Evolutionary conservation across 2,113 vertebrate species (phyloP), one percentile per base, ranked within the genome.

Genomic region (Cairina moschata): DNA sequence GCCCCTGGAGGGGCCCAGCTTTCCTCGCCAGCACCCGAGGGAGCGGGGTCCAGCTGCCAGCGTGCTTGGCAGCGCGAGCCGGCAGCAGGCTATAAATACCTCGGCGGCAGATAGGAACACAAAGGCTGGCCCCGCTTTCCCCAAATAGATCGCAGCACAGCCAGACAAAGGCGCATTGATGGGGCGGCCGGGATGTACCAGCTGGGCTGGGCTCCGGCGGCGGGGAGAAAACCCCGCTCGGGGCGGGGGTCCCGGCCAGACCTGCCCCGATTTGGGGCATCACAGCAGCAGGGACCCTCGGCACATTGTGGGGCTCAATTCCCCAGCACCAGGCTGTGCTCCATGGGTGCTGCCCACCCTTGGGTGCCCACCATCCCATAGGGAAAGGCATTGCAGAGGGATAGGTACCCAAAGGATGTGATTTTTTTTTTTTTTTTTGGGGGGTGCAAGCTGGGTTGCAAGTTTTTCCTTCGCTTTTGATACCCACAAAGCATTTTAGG

Each of bases 81-180:
- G 80, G 88, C 31, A 1, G 50, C 79, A 88, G 79, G 79, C 94
- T 97, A 94, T 95, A 95, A 96, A 96, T 95, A 96, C 90, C 92
- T 93, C 83, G 4, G 25, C 76, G 0, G 38, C 71, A 90, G 96
- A 97, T 87, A 96, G 92, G 80, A 94, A 91, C 86, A 95, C 92
- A 96, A 93, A 95, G 93, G 95, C 88, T 0, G 1, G 93, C 92
- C 90, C 94, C 94, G 8, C 92, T 97, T 97, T 94, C 95, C 94
- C 77, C 83, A 94, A 96, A 94, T 93, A 96, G 90, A 88, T 83
- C 10, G 0, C 95, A 93, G 90, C 75, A 55, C 0, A 26, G 75
- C 79, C 72, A 94, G 91, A 96, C 95, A 97, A 95, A 95, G 88
- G 65, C 86, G 15, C 79, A 90, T 93, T 95, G 94, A 96, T 20